These are phyloP conservation scores for Idaea dimidiata DNA, from an alignment of 2,888 invertebrate species.

Conservation along the genomic window DNA sequence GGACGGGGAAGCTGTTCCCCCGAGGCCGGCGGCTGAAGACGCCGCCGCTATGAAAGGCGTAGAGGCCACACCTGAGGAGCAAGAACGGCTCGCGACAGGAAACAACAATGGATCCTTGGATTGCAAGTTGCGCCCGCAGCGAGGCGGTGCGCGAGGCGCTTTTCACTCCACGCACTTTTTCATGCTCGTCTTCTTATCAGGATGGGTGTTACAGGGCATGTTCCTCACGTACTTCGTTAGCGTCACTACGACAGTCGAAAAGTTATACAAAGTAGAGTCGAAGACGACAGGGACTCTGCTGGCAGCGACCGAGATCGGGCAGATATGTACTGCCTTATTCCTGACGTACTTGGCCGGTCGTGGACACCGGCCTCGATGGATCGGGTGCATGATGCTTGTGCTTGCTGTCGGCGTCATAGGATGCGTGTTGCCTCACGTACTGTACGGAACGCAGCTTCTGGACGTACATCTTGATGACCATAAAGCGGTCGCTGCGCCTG, in stretches of 20 bases:
- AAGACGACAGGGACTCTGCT: constrained; percentile 94
- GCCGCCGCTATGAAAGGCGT: constrained; percentile 74
- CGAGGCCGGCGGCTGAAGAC: constrained; percentile 63
- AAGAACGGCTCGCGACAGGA: constrained; percentile 71
- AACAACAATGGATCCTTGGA: constrained; percentile 89
- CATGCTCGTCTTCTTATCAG: constrained; percentile 92
- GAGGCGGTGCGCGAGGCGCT: constrained; percentile 78
- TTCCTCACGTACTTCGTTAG: constrained; percentile 97
- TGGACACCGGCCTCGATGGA: constrained; percentile 96
- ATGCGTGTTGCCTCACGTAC: constrained; percentile 92
- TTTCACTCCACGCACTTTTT: constrained; percentile 94
- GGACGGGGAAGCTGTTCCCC: constrained; percentile 63
- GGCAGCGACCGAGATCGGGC: constrained; percentile 95
- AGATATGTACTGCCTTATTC: constrained; percentile 93
- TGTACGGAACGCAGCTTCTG: constrained; percentile 89
- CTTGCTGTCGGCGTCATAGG: constrained; percentile 92
- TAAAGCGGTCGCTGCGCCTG: constrained; percentile 59
- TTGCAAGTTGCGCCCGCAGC: constrained; percentile 83
- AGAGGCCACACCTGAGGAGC: constrained; percentile 75
- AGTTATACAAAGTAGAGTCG: constrained; percentile 94
- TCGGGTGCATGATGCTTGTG: constrained; percentile 94
- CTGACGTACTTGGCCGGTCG: constrained; percentile 95
- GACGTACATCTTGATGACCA: constrained; percentile 62
- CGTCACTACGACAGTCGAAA: constrained; percentile 95
- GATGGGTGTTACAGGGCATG: constrained; percentile 94